These are phyloP conservation scores for Autographa gamma DNA, from an alignment of 2,888 invertebrate species.

Conservation along the genomic window DNA sequence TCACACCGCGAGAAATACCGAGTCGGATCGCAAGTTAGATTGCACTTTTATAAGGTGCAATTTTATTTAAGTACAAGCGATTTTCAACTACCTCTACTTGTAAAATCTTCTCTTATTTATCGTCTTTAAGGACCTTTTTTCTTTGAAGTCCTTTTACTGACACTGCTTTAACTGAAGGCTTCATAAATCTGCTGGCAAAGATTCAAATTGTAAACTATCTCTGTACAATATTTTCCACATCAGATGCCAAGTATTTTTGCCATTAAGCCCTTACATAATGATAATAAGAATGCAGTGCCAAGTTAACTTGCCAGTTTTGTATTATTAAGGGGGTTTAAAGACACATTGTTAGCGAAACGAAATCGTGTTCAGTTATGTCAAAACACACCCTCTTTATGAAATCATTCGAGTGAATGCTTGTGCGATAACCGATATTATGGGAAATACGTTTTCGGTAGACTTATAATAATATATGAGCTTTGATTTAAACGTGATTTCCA, in stretches of 20 bases:
- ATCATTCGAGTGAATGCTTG: background rate
- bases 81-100: constrained; percentile 22
- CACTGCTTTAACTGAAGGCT: background rate
- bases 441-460: background rate
- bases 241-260: constrained; percentile 20
- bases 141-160: background rate
- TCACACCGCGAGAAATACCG: constrained; percentile 17
- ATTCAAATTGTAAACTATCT: constrained; percentile 16
- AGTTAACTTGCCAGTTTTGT: constrained; percentile 10
- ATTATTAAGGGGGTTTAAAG: background rate
- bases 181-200: constrained; percentile 21
- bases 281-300: constrained; percentile 21
- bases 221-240: constrained; percentile 18
- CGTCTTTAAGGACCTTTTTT: background rate
- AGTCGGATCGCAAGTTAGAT: constrained; percentile 29
- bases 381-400: background rate
- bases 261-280: constrained; percentile 21
- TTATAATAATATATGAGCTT: background rate
- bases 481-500: background rate
- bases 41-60: constrained; percentile 31
- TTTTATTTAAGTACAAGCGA: constrained; percentile 9
- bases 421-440: background rate
- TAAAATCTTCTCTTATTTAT: constrained; percentile 9
- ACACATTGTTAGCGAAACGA: background rate
- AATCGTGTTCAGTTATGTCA: background rate